Percentiles rank a stretch among this genome's conserved stretches.
phyloP scores from a whole-genome alignment of 2,797 vertebrate genomes.

The Thalassophryne amazonica region DNA sequence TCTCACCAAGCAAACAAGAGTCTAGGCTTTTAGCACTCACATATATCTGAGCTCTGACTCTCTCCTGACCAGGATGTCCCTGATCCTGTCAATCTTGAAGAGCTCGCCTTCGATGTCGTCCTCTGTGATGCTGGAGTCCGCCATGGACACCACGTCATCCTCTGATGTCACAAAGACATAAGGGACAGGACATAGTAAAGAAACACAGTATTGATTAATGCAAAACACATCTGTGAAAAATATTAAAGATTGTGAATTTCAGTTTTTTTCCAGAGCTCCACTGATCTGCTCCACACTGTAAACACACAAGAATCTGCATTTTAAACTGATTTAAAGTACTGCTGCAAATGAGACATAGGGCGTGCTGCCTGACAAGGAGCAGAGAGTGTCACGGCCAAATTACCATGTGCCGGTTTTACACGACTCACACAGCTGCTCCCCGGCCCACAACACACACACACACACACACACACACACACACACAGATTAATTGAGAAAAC shows the following conservation, averaged over 20 bases:
- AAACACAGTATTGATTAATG: background rate
- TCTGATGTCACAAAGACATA: slow-evolving; percentile 28
- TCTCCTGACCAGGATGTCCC: slow-evolving; percentile 86
- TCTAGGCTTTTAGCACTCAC: slow-evolving; percentile 79
- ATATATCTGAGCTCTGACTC: slow-evolving; percentile 92
- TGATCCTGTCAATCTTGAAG: slow-evolving; percentile 87
- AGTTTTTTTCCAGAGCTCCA: background rate
- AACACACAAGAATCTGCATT: slow-evolving; percentile 18
- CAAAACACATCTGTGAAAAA: background rate
- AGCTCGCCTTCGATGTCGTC: slow-evolving; percentile 88
- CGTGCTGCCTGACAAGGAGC: slow-evolving; percentile 17
- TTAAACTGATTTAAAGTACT: slow-evolving; percentile 25
- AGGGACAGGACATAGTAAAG: background rate
- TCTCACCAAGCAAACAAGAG: too few relatives aligned
- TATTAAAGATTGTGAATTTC: background rate
- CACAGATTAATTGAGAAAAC: background rate
- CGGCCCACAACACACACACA: background rate
- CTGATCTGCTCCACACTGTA: background rate
- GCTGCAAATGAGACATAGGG: slow-evolving; percentile 29
- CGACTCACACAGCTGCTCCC: background rate
- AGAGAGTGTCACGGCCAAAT: slow-evolving; percentile 20
- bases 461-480: background rate
- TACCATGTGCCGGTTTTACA: slow-evolving; percentile 24
- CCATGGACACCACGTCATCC: slow-evolving; percentile 86
- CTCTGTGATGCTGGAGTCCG: slow-evolving; percentile 83